Evolutionary conservation across 2,113 vertebrate genomes (phyloP), one percentile per base, ranked within the genome.

Genomic region (Pedetes capensis): DNA sequence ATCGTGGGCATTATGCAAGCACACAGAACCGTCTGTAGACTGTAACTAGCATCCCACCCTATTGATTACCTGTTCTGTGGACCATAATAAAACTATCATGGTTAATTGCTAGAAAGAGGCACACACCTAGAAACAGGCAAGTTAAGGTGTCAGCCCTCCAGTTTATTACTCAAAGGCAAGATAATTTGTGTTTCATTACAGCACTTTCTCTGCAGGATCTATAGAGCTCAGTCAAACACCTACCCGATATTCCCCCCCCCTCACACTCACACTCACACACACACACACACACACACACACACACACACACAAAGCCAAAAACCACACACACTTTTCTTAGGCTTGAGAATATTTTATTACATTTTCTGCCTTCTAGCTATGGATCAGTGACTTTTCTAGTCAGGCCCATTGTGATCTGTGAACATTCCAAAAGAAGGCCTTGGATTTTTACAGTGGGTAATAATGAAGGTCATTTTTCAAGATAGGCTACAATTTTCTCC

Each of bases 51-150:
- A 98, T 96, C 97, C 94, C 96, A 97, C 27, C 74, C 91, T 97
- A 98, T 98, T 98, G 98, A 99, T 98, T 98, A 97, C 82, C 94
- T 98, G 96, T 96, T 98, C 82, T 44, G 14, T 91, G 81, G 89
- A 57, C 96, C 34, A 51, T 96, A 98, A 98, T 98, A 98, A 98
- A 98, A 96, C 92, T 93, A 96, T 97, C 79, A 96, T 97, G 92
- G 95, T 97, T 98, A 98, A 98, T 97, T 97, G 96, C 96, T 95
- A 94, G 71, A 96, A 93, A 95, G 94, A 97, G 82, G 66, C 92
- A 78, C 63, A 64, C 61, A 94, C 87, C 53, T 59, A 44, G 66
- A 97, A 93, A 95, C 42, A 96, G 97, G 84, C 51, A 97, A 95
- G 95, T 79, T 92, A 85, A 80, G 55, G 85, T 95, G 76, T 85